Base-by-base conservation (phyloP, 2,888 invertebrate genomes). In the Maniola hyperantus region DNA sequence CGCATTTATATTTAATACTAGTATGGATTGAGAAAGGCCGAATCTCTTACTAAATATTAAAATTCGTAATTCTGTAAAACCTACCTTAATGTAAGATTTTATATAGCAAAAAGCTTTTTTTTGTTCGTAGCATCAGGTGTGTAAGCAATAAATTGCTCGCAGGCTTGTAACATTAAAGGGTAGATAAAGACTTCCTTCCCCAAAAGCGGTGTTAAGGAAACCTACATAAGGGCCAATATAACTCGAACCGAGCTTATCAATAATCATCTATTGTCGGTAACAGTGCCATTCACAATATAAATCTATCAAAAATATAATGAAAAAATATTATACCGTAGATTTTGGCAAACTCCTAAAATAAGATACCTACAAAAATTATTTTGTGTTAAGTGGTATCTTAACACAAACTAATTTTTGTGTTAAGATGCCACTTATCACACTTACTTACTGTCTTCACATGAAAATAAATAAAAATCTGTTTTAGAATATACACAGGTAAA, bases 91-190 rank as follows among this genome's bases (percentile, higher is more conserved):
- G 11, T 42, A n/a, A 55, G 4, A 20, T 20, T 59, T 59, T 59
- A 44, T 46, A 33, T 46, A 46, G 46, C 33, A 58, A 36, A 58
- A 58, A 58, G 20, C 46, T 34, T 59, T 34, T 26, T 26, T 7
- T 33, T 44, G 20, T 34, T 50, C 53, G 64, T 64, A 68, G 66
- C 64, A 65, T 69, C 71, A 71, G 71, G 71, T 71, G 72, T 68
- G 71, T 66, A 42, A 62, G 66, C 58, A 68, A 72, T 72, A 72
- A 72, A 72, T 69, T 71, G 55, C 67, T 68, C 65, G 60, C 69
- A 64, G 62, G 71, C 63, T 64, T 68, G 69, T 69, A 66, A 66
- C 66, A 66, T 72, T 69, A 67, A 68, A 60, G 64, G 53, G 59
- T 34, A 71, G 67, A 71, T 69, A 72, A 72, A 60, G 63, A 66